phyloP scores from a whole-genome alignment of 2,888 invertebrate genomes.

The Temnothorax unifasciatus region DNA sequence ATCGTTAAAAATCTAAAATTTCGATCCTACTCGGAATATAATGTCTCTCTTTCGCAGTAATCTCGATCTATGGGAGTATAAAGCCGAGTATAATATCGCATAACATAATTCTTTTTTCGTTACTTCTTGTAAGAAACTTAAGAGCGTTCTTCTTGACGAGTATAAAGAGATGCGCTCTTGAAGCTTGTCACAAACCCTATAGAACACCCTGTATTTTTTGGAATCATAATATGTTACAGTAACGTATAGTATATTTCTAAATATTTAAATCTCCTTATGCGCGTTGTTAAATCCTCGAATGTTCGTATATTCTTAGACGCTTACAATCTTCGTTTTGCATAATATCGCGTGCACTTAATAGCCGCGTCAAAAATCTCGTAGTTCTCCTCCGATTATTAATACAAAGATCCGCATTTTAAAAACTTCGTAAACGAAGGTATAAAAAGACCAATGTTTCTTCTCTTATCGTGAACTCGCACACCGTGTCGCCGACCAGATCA shows the following conservation, averaged over 20 bases:
- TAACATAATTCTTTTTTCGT: conserved; percentile 16
- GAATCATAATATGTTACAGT: conserved; percentile 45
- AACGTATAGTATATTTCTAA: conserved; percentile 33
- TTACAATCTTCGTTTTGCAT: conserved; percentile 55
- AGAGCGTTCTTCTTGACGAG: not conserved
- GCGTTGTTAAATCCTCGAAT: conserved; percentile 61
- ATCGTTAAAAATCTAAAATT: not conserved
- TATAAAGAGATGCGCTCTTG: conserved; percentile 10
- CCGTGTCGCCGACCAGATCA: not conserved
- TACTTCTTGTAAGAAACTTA: conserved; percentile 1
- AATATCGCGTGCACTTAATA: conserved; percentile 48
- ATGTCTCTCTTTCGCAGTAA: not conserved
- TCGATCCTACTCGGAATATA: not conserved
- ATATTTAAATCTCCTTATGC: conserved; percentile 47
- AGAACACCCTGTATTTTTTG: conserved; percentile 42
- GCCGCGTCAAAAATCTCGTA: conserved; percentile 41
- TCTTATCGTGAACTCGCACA: conserved; percentile 38
- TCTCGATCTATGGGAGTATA: not conserved
- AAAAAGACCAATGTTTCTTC: conserved; percentile 62
- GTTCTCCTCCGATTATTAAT: conserved; percentile 34
- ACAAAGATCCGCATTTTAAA: conserved; percentile 56
- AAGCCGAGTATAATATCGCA: conserved; percentile 18
- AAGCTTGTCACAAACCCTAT: conserved; percentile 29
- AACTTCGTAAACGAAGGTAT: conserved; percentile 66
- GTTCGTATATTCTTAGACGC: conserved; percentile 60